Evolutionary conservation across 2,113 vertebrate genomes (phyloP).

Genomic region (Callithrix jacchus): DNA sequence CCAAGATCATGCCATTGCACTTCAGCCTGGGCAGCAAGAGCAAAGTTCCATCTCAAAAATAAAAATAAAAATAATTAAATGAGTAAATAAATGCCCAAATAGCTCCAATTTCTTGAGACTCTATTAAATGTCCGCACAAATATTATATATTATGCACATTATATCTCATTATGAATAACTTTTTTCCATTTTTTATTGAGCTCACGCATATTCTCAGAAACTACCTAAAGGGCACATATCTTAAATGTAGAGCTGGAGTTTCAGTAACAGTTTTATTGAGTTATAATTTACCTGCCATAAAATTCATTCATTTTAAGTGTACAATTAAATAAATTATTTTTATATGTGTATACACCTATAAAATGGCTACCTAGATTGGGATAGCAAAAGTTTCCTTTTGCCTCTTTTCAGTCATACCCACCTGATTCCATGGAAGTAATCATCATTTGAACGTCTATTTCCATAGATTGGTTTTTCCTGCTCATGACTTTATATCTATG

Average conservation of each 20-base stretch:
- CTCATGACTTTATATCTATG: background rate
- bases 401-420: background rate
- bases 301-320: too few relatives aligned
- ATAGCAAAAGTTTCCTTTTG: background rate
- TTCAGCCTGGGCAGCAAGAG: too few relatives aligned
- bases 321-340: background rate
- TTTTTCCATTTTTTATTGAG: background rate
- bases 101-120: background rate
- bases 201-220: background rate
- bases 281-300: too few relatives aligned
- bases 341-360: background rate
- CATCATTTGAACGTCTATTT: background rate
- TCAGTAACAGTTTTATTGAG: too few relatives aligned
- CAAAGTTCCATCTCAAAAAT: too few relatives aligned
- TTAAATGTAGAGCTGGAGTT: background rate
- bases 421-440: background rate
- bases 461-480: background rate
- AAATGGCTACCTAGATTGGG: background rate
- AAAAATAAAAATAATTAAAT: too few relatives aligned
- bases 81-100: background rate
- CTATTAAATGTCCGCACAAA: background rate
- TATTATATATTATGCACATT: background rate
- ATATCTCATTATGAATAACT: background rate
- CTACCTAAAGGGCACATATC: background rate
- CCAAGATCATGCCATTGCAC: too few relatives aligned